Percentiles rank a stretch among this genome's conserved stretches.
Conservation (phyloP, 2,888 invertebrate species). For the Drosophila limbata region DNA sequence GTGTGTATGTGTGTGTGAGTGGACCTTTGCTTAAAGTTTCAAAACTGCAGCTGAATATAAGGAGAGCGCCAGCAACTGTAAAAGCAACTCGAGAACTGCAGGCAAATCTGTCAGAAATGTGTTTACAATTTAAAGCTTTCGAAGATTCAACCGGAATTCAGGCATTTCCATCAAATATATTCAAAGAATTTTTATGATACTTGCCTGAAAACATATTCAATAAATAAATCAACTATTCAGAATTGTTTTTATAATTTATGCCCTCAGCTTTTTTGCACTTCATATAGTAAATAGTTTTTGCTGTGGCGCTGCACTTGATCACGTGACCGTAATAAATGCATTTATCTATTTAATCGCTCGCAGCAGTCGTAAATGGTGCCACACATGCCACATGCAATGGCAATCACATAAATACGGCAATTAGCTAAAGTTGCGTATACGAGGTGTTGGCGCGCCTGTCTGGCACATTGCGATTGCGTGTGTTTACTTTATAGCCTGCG, state of each 20-base stretch:
- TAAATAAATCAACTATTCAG: neutral
- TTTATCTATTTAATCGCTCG: conserved; percentile 47
- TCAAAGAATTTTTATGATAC: neutral
- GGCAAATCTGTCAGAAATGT: neutral
- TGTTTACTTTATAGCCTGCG: conserved; percentile 37
- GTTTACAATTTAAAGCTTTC: conserved; percentile 6
- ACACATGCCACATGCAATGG: conserved; percentile 57
- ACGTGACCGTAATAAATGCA: conserved; percentile 39
- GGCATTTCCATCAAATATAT: neutral
- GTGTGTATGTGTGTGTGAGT: conserved; percentile 11
- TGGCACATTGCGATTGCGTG: conserved; percentile 13
- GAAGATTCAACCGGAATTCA: neutral
- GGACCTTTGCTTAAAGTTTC: conserved; percentile 26
- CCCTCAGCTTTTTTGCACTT: neutral
- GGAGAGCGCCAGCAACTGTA: conserved; percentile 3
- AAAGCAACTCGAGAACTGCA: conserved; percentile 3
- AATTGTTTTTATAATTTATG: neutral
- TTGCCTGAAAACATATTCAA: conserved; percentile 4
- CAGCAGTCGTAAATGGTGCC: conserved; percentile 43
- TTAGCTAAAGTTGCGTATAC: conserved; percentile 65
- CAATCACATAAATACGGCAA: conserved; percentile 59
- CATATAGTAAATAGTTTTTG: neutral
- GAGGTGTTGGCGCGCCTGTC: conserved; percentile 34
- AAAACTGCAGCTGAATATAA: conserved; percentile 21
- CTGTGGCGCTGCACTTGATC: conserved; percentile 37